Evolutionary conservation across 2,888 invertebrate species (phyloP), one percentile per base, ranked within the genome.

Genomic region (Uropetala carovei): DNA sequence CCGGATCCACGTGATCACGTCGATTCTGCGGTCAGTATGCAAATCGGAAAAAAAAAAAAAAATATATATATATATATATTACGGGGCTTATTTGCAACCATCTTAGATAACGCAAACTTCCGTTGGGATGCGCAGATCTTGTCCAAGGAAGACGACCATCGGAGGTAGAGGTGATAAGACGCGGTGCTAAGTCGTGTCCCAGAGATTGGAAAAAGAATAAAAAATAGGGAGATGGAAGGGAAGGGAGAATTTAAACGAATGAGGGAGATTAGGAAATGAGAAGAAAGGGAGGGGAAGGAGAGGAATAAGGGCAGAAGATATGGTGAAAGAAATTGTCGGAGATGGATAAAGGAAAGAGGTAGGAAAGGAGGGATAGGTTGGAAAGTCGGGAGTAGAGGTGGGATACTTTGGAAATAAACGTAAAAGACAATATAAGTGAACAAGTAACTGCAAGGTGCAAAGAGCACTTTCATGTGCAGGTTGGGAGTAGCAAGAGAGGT

Each of bases 401-500:
- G 43, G 83, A 83, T 83, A 18, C 83, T 43, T 10, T 56, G 83
- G 83, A 83, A 83, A 83, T 83, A 56, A 57, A 83, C 57, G 83
- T 43, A 43, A n/a, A 43, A 10, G 18, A 57, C 83, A 83, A 83
- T 43, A 43, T 57, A 83, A 83, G 83, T n/a, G 83, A 83, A 83
- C 83, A 83, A 83, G 56, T 11, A 9, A n/a, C 22, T 27, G n/a
- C 11, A 27, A 75, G 56, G 83, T n/a, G 56, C 83, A 83, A 83
- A 83, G 57, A 83, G n/a, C n/a, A 9, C 8, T 57, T n/a, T 56
- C 83, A 18, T 8, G 56, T 83, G 83, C 83, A 83, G 57, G 83
- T 57, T 56, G 83, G n/a, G 57, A 57, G 43, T 9, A 83, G 83
- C 83, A 57, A 11, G 43, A 57, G 11, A 83, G 57, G 56, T n/a